Percentiles rank a stretch among this genome's conserved stretches.
These are phyloP conservation scores for Malthinus flaveolus DNA, from an alignment of 2,888 invertebrate genomes.

Conservation along the genomic window DNA sequence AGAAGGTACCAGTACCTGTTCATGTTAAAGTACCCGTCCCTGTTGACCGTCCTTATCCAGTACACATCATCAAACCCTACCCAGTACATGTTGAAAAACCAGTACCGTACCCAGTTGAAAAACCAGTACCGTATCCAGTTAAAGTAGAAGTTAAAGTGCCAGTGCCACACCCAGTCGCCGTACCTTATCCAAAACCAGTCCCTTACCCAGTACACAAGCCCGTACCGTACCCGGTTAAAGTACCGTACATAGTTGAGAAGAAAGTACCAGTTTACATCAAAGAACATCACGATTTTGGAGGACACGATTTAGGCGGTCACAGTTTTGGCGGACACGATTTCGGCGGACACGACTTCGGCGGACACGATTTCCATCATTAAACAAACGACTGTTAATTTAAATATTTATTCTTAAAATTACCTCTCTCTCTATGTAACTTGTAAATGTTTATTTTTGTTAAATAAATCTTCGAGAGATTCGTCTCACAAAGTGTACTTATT, in stretches of 20 bases:
- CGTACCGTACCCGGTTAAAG: slow-evolving; percentile 53
- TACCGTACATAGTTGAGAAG: slow-evolving; percentile 53
- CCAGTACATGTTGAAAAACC: slow-evolving; percentile 57
- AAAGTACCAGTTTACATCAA: slow-evolving; percentile 38
- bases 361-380: slow-evolving; percentile 27
- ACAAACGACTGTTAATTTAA: slow-evolving; percentile 9
- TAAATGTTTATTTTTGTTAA: neutral
- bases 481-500: too few species aligned
- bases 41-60: slow-evolving; percentile 53
- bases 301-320: slow-evolving; percentile 3
- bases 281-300: slow-evolving; percentile 17
- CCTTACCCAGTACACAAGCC: slow-evolving; percentile 52
- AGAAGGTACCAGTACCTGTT: slow-evolving; percentile 62
- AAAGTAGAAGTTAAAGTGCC: slow-evolving; percentile 51
- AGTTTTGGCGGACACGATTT: slow-evolving; percentile 29
- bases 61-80: slow-evolving; percentile 55
- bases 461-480: too few species aligned
- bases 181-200: slow-evolving; percentile 39
- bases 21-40: slow-evolving; percentile 47
- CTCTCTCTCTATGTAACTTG: neutral
- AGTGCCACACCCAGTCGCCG: slow-evolving; percentile 38
- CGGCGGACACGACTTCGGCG: slow-evolving; percentile 8
- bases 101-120: slow-evolving; percentile 57
- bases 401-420: neutral
- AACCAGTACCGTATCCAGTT: slow-evolving; percentile 53